Evolutionary conservation across 2,888 invertebrate genomes (phyloP), one percentile per base, ranked within the genome.

Genomic region (Drosophila pseudotalamancana): DNA sequence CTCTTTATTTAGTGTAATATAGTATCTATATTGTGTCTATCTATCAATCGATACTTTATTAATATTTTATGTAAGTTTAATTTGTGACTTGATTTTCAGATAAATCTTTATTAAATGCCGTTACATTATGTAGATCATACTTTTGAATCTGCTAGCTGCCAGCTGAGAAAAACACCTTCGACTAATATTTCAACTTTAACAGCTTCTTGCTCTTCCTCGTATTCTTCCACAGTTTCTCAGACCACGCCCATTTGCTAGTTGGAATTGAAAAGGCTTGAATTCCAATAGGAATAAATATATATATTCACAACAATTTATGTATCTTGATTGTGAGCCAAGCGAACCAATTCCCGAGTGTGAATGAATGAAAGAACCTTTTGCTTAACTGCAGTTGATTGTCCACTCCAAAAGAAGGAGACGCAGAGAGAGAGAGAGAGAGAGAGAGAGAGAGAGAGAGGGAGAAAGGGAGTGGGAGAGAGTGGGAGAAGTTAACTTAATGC

Each of bases 261-360:
- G 21, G 35, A 53, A 25, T 21, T 45, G 37, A 16, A 32, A 43
- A 51, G 9, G 25, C 39, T 67, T 42, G 51, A 63, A 56, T 71
- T 40, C 29, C 37, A 64, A 53, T 60, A 43, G 53, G 34, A 59
- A 49, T 40, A 43, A 46, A 66, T 62, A 55, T 35, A 65, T 77
- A 62, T 78, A 50, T 63, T 74, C 37, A 51, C 46, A 37, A 27
- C 62, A 71, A 80, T 79, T 80, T 80, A 80, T 82, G 80, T 62
- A 72, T 71, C 69, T 69, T 57, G 35, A 71, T 57, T 54, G 59
- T 54, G 61, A 14, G 31, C 59, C 39, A 69, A 61, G 66, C 61
- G 45, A 48, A 35, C 31, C 55, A 42, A 25, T 37, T 37, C 34
- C 42, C 35, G 6, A 40, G 46, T 64, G 59, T 64, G 51, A 72